Evolutionary conservation across 2,888 invertebrate species (phyloP).

Genomic region (Neria commutata): DNA sequence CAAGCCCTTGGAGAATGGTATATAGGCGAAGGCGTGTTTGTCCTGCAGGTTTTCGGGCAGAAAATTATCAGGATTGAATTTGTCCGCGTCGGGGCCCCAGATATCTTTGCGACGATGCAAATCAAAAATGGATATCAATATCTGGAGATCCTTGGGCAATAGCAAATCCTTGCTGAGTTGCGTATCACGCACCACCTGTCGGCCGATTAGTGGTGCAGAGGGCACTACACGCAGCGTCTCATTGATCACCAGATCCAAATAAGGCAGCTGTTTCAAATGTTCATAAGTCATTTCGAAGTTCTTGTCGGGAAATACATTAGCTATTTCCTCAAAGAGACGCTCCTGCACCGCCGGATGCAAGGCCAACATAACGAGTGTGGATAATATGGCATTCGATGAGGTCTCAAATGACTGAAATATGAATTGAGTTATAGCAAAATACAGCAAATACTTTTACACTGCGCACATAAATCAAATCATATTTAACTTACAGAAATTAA

Average conservation of each 20-base stretch:
- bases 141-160: constrained; percentile 33
- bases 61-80: constrained; percentile 41
- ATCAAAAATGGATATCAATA: constrained; percentile 34
- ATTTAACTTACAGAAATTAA: constrained; percentile 33
- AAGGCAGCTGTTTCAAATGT: constrained; percentile 35
- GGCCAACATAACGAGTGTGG: constrained; percentile 34
- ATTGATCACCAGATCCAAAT: constrained; percentile 42
- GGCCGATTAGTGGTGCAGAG: constrained; percentile 38
- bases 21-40: constrained; percentile 40
- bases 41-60: constrained; percentile 32
- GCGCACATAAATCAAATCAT: too few species aligned
- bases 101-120: constrained; percentile 37
- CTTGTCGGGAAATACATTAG: constrained; percentile 22
- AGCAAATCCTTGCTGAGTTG: constrained; percentile 29
- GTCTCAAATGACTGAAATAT: constrained; percentile 38
- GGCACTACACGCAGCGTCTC: constrained; percentile 40
- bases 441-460: neutral
- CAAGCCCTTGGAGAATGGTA: constrained; percentile 45
- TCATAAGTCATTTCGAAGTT: constrained; percentile 30
- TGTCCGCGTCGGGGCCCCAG: constrained; percentile 40
- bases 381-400: constrained; percentile 30
- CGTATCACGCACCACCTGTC: constrained; percentile 30
- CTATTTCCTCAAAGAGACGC: constrained; percentile 33
- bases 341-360: constrained; percentile 35
- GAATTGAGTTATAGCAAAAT: neutral